These are phyloP conservation scores for Calephelis perditalis DNA, from an alignment of 2,888 invertebrate species.

Conservation along the genomic window DNA sequence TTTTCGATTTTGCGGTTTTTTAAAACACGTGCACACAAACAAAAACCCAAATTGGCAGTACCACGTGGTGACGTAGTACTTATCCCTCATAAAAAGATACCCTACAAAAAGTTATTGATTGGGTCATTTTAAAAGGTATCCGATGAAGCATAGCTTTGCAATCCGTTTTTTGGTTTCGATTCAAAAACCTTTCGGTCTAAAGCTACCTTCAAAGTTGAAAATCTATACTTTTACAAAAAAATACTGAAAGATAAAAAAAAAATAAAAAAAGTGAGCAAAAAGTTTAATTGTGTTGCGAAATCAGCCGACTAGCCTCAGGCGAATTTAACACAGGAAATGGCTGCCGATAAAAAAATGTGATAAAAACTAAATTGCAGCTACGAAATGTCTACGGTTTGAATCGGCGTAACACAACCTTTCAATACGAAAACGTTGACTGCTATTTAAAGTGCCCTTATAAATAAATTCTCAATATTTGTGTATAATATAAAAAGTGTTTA, in stretches of 20 bases:
- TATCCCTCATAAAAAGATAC: constrained; percentile 15
- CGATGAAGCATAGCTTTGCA: constrained; percentile 20
- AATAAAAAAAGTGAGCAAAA: constrained; percentile 50
- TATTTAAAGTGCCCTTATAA: too few species aligned
- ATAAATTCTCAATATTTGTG: too few species aligned
- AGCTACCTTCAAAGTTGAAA: constrained; percentile 32
- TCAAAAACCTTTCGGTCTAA: constrained; percentile 36
- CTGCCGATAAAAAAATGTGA: constrained; percentile 56
- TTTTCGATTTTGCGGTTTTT: too few species aligned
- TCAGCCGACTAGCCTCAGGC: constrained; percentile 52
- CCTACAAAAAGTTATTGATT: constrained; percentile 22
- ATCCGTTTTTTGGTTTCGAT: constrained; percentile 28
- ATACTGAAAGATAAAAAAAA: constrained; percentile 55
- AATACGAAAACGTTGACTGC: constrained; percentile 43
- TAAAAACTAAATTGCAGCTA: constrained; percentile 46
- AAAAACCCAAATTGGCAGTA: neutral
- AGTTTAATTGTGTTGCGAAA: constrained; percentile 65
- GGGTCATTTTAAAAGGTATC: constrained; percentile 32
- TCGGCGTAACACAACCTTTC: constrained; percentile 72
- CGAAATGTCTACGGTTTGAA: constrained; percentile 66
- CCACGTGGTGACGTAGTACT: neutral
- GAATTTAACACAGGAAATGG: constrained; percentile 62
- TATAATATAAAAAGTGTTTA: too few species aligned
- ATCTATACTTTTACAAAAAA: constrained; percentile 16
- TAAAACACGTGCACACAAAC: too few species aligned